A percentile compares a stretch with the other conserved stretches of the same genome.
These are phyloP conservation scores for Acleris literana DNA, from an alignment of 2,888 invertebrate species.

Conservation along the genomic window DNA sequence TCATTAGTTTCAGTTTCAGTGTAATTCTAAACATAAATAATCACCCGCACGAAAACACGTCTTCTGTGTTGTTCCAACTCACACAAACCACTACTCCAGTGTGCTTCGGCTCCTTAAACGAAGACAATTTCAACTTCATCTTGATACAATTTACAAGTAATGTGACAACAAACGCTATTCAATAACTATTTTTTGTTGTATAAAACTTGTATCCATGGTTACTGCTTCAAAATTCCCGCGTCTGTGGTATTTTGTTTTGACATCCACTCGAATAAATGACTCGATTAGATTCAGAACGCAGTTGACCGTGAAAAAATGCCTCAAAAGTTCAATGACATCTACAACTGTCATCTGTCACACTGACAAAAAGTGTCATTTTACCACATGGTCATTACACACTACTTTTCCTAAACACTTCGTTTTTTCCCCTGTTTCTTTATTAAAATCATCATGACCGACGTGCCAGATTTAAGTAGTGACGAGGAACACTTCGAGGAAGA, in stretches of 20 bases:
- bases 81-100: conserved; percentile 93
- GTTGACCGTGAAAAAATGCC: conserved; percentile 9
- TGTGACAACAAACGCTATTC: no score
- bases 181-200: not conserved
- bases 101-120: conserved; percentile 90
- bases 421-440: conserved; percentile 25
- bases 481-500: conserved; percentile 77
- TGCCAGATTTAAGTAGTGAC: conserved; percentile 79
- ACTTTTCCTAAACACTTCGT: conserved; percentile 1
- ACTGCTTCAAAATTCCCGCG: conserved; percentile 14
- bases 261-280: not conserved
- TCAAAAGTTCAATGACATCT: not conserved
- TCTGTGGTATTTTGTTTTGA: not conserved
- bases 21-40: conserved; percentile 41
- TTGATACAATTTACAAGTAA: conserved; percentile 1
- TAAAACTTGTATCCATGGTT: conserved; percentile 10
- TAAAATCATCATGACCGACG: conserved; percentile 65
- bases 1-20: no score
- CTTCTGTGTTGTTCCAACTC: conserved; percentile 97
- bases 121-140: conserved; percentile 93
- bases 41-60: conserved; percentile 95
- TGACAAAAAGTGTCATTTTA: conserved; percentile 34
- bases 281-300: not conserved
- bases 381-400: conserved; percentile 45
- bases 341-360: conserved; percentile 3